Evolutionary conservation across 2,888 invertebrate genomes (phyloP), one percentile per base, ranked within the genome.

Genomic region (Pseudococcus viburni): DNA sequence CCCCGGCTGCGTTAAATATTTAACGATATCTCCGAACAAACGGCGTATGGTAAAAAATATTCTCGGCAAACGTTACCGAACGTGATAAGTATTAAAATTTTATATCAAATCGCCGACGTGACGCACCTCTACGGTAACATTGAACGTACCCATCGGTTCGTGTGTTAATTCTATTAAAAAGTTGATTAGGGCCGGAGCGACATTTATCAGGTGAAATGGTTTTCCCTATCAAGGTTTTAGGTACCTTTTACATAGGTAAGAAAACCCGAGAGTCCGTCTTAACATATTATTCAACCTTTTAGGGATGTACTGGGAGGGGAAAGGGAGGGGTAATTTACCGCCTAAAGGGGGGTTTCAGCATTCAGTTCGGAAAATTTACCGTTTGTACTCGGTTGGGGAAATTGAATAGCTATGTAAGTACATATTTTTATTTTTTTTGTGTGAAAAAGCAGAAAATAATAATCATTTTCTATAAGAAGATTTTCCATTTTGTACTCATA

Each of bases 11-110:
- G 15, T 22, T 33, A 73, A 73, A 73, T 73, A 73, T 73, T 73
- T 73, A 73, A 73, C 68, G 33, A 73, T 73, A 73, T 73, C 68
- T 73, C 33, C 26, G 68, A 73, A 73, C 68, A 73, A 73, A 73
- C 26, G 68, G 12, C 68, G 68, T 33, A 33, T 15, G 26, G 33
- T n/a, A 22, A 33, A n/a, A 73, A 73, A 26, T 33, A 33, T 73
- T 73, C 33, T 73, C 68, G 26, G 68, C 22, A 12, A 73, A 26
- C 22, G 6, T 33, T 33, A 73, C 68, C 68, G 15, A 73, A 73
- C 33, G 68, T 73, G 68, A 73, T 73, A 73, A 73, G 68, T 73
- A 22, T 73, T 33, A 73, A 26, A 73, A 22, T 33, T 26, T 6
- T 73, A 26, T 73, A 73, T 73, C 2, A 73, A 73, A 46, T 15